A percentile compares a stretch with the other conserved stretches of the same genome.
Conservation (phyloP, 2,113 vertebrate genomes). For the Miniopterus natalensis region DNA sequence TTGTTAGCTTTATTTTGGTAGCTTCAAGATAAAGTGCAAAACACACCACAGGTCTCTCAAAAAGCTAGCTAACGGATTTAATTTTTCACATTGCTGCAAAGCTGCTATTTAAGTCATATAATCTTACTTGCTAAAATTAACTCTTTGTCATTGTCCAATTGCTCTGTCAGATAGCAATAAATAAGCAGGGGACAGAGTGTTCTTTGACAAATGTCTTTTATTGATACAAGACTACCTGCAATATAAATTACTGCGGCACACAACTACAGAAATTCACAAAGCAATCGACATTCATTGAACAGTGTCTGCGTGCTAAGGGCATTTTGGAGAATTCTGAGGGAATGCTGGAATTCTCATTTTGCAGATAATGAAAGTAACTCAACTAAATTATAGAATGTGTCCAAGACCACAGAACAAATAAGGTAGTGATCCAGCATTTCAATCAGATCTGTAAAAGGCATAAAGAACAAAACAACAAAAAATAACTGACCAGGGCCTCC, state of each 20-base stretch:
- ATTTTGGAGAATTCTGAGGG: background rate
- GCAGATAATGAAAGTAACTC: constrained; percentile 4
- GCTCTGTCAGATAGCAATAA: background rate
- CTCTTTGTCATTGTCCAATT: background rate
- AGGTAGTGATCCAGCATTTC: background rate
- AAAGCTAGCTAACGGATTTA: background rate
- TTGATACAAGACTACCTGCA: background rate
- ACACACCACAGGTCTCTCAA: background rate
- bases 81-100: background rate
- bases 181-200: background rate
- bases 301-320: background rate
- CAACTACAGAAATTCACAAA: background rate
- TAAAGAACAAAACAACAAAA: background rate
- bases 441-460: constrained; percentile 1
- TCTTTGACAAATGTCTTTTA: background rate
- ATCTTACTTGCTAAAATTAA: constrained; percentile 58
- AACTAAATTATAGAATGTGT: background rate
- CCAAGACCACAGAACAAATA: constrained; percentile 1
- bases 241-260: background rate
- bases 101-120: background rate
- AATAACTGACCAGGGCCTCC: background rate
- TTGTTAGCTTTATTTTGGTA: background rate
- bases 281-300: background rate
- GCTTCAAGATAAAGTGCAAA: constrained; percentile 33
- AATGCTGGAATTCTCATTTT: background rate